Percentiles rank a stretch among this genome's conserved stretches.
Conservation (phyloP, 1,140 invertebrate species). For the Phymastichus coffea region DNA sequence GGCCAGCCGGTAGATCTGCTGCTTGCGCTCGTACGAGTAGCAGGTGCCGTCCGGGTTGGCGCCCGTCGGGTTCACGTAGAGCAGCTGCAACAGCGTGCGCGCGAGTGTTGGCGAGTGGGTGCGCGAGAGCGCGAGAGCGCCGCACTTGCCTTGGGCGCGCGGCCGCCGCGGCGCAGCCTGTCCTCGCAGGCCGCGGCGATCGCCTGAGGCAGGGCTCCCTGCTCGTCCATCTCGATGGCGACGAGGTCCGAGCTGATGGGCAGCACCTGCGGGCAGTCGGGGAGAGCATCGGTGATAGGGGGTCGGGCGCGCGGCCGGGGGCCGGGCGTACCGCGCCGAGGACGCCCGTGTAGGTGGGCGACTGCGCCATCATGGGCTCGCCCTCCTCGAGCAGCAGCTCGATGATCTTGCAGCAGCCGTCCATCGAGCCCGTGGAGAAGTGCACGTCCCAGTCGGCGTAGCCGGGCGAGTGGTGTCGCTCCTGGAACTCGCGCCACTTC, state of each 20-base stretch:
- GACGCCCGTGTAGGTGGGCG: constrained; percentile 67
- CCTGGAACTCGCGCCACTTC: constrained; percentile 64
- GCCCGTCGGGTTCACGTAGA: constrained; percentile 65
- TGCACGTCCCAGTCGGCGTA: constrained; percentile 60
- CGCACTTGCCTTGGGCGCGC: constrained; percentile 51
- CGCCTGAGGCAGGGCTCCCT: constrained; percentile 47
- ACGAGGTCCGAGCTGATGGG: constrained; percentile 42
- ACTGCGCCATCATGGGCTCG: constrained; percentile 66
- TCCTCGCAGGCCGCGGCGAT: constrained; percentile 42
- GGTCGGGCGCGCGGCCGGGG: too few species aligned
- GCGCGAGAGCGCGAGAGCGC: too few species aligned
- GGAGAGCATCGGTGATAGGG: too few species aligned
- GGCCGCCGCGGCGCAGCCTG: constrained; percentile 26
- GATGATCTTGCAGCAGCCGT: constrained; percentile 70
- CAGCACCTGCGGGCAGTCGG: constrained; percentile 37
- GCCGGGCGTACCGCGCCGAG: constrained; percentile 41
- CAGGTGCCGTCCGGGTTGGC: constrained; percentile 63
- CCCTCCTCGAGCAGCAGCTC: constrained; percentile 67
- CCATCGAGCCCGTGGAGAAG: constrained; percentile 71
- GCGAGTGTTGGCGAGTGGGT: too few species aligned
- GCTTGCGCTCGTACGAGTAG: constrained; percentile 55
- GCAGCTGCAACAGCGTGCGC: constrained; percentile 54
- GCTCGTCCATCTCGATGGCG: constrained; percentile 44
- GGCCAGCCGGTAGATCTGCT: constrained; percentile 61
- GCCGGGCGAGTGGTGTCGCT: constrained; percentile 64